Conservation (phyloP, 2,113 vertebrate genomes). For the Nothocercus julius region DNA sequence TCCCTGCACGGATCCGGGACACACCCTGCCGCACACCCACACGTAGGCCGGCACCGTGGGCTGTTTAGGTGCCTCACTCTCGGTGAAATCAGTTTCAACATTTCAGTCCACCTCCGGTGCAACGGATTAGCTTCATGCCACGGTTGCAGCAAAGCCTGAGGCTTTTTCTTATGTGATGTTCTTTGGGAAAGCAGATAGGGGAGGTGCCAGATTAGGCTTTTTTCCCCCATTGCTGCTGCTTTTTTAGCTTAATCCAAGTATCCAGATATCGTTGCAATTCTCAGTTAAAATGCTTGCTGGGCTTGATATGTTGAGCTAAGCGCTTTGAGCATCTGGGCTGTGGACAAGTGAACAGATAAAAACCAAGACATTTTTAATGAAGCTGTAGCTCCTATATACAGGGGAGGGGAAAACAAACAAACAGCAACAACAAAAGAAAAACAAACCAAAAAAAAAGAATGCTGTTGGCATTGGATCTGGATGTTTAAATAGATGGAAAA, state of each 20-base stretch:
- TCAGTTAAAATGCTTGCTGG: background rate
- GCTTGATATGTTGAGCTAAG: background rate
- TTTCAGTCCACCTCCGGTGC: background rate
- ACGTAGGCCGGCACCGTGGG: accelerated
- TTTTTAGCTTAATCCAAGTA: background rate
- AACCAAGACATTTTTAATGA: background rate
- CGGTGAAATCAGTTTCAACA: background rate
- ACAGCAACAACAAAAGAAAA: background rate
- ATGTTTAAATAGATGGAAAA: background rate
- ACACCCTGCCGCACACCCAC: background rate
- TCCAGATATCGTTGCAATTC: background rate
- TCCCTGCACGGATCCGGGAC: background rate
- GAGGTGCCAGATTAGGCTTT: background rate
- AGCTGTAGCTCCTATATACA: background rate
- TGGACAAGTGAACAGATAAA: background rate
- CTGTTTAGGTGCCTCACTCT: background rate
- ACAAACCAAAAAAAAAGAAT: too few relatives aligned
- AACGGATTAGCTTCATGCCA: background rate
- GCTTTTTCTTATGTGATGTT: background rate
- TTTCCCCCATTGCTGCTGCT: background rate
- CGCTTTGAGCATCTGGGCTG: background rate
- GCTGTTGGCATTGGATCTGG: accelerated
- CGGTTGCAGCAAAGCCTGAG: background rate
- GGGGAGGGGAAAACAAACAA: background rate
- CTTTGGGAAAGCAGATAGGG: background rate